A percentile compares a stretch with the other conserved stretches of the same genome.
These are phyloP conservation scores for Pangasianodon gigas DNA, from an alignment of 2,113 vertebrate genomes.

Conservation along the genomic window DNA sequence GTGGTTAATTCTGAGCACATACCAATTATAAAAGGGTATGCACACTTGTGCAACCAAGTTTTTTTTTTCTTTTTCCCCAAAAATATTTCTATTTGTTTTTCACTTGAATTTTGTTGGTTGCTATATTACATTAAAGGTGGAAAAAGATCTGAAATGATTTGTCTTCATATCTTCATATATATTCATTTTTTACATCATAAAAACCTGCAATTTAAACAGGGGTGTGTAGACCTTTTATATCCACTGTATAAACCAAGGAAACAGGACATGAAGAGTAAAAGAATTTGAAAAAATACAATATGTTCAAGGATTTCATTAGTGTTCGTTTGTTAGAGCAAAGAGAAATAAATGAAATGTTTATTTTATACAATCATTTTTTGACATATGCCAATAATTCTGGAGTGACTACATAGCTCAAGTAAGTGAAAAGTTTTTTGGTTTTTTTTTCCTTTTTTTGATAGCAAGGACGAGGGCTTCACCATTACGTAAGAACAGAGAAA, in stretches of 20 bases:
- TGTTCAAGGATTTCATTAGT: not conserved
- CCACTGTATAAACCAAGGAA: not conserved
- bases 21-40: not conserved
- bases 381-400: not conserved
- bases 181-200: not conserved
- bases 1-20: not conserved
- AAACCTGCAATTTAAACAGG: not conserved
- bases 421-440: not conserved
- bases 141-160: not conserved
- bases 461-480: not conserved
- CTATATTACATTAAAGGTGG: too few relatives aligned
- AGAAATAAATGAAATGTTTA: not conserved
- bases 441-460: not conserved
- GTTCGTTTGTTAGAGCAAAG: not conserved
- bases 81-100: not conserved
- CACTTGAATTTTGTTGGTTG: not conserved
- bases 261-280: not conserved
- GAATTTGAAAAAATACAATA: not conserved
- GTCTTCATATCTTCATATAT: not conserved
- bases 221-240: not conserved
- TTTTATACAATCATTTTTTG: not conserved
- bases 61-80: not conserved
- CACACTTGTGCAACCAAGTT: not conserved
- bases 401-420: not conserved
- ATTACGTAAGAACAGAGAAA: not conserved